These are phyloP conservation scores for Caenorhabditis sp. DNA, from an alignment of 2,888 invertebrate species.

Conservation along the genomic window DNA sequence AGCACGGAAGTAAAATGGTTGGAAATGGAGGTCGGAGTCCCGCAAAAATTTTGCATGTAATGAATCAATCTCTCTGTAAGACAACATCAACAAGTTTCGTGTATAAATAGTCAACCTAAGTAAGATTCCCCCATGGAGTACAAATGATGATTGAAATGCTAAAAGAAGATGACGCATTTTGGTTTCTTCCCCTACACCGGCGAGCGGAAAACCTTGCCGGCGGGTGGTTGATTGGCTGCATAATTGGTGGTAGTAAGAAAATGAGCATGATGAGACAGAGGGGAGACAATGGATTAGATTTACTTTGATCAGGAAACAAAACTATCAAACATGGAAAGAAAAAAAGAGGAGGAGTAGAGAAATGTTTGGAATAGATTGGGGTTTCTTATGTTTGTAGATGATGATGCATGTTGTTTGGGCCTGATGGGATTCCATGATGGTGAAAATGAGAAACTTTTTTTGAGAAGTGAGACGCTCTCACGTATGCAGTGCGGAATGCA, in stretches of 20 bases:
- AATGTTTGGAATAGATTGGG: conserved; percentile 16
- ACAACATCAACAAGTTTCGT: too few relatives aligned
- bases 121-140: conserved; percentile 4
- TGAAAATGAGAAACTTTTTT: conserved; percentile 31
- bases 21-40: too few relatives aligned
- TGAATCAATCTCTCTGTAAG: too few relatives aligned
- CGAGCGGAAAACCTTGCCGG: conserved; percentile 18
- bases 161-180: conserved; percentile 34
- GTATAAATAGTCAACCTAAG: not conserved
- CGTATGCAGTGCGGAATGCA: conserved; percentile 33
- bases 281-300: conserved; percentile 27
- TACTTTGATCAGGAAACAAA: conserved; percentile 43
- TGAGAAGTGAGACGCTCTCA: conserved; percentile 4
- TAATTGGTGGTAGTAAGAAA: conserved; percentile 27
- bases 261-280: not conserved
- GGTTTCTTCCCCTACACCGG: not conserved
- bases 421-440: conserved; percentile 1
- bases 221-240: conserved; percentile 19
- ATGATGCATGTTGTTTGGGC: conserved; percentile 40
- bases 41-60: too few relatives aligned
- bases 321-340: not conserved
- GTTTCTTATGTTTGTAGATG: conserved; percentile 1
- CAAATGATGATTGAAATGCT: conserved; percentile 37
- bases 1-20: too few relatives aligned
- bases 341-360: not conserved